Evolutionary conservation across 2,888 invertebrate genomes (phyloP).

Genomic region (Tipula confusa): DNA sequence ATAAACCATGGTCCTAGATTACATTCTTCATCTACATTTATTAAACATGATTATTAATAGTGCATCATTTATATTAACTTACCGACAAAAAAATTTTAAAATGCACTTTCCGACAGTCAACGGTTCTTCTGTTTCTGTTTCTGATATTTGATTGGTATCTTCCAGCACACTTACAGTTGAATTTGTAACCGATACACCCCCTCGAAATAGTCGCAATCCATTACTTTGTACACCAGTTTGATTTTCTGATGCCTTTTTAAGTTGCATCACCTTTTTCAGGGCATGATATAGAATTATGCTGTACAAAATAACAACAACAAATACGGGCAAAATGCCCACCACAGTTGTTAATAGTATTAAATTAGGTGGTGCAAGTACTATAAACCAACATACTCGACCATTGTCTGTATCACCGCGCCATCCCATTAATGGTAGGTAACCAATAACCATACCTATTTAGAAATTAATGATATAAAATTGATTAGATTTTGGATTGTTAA

Average conservation of each 20-base stretch:
- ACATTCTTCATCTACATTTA: too few relatives aligned
- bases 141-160: slow-evolving; percentile 14
- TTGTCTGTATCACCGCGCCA: slow-evolving; percentile 54
- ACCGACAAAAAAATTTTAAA: slow-evolving; percentile 21
- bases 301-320: slow-evolving; percentile 52
- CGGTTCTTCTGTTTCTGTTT: background rate
- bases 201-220: slow-evolving; percentile 41
- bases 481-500: slow-evolving; percentile 32
- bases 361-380: slow-evolving; percentile 54
- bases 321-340: slow-evolving; percentile 54
- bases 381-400: slow-evolving; percentile 57
- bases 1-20: too few relatives aligned
- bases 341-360: slow-evolving; percentile 55
- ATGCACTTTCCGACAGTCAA: background rate
- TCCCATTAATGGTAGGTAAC: slow-evolving; percentile 59
- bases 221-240: slow-evolving; percentile 45
- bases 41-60: too few relatives aligned
- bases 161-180: background rate
- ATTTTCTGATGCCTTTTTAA: slow-evolving; percentile 48
- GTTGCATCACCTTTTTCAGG: slow-evolving; percentile 53
- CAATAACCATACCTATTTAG: slow-evolving; percentile 53
- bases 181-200: slow-evolving; percentile 35
- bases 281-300: slow-evolving; percentile 57
- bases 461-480: slow-evolving; percentile 35
- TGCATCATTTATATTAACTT: background rate